Conservation (phyloP, 2,113 vertebrate genomes). For the Pelobates fuscus region DNA sequence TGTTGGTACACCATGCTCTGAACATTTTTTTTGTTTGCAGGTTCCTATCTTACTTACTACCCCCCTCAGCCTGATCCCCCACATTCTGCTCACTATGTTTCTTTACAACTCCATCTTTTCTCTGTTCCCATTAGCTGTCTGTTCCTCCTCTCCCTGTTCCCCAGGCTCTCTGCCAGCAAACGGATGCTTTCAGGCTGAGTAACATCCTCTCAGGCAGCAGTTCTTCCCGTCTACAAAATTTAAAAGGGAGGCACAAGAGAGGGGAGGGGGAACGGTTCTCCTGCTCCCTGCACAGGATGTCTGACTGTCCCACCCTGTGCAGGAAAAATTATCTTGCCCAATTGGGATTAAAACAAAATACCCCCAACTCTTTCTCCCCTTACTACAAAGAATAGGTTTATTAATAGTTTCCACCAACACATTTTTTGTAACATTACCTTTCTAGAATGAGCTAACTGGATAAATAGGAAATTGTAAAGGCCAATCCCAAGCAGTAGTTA, state of each 20-base stretch:
- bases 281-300: conserved; percentile 43
- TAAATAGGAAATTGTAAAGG: no score
- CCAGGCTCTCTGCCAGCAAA: conserved; percentile 55
- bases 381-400: background rate
- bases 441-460: no score
- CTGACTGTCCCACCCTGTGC: conserved; percentile 17
- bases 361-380: background rate
- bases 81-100: no score
- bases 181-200: conserved; percentile 61
- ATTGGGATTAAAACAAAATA: background rate
- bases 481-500: no score
- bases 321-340: conserved; percentile 13
- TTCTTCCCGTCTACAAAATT: conserved; percentile 55
- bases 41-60: no score
- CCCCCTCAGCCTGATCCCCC: no score
- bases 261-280: conserved; percentile 45
- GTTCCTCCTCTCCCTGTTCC: conserved; percentile 46
- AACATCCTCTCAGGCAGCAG: conserved; percentile 63
- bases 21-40: no score
- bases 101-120: conserved; percentile 3
- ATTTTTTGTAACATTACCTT: no score
- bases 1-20: no score
- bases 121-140: background rate
- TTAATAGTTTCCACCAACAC: no score
- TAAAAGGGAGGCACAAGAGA: conserved; percentile 36